Evolutionary conservation across 2,113 vertebrate genomes (phyloP).

Genomic region (Ceyx margarethae): DNA sequence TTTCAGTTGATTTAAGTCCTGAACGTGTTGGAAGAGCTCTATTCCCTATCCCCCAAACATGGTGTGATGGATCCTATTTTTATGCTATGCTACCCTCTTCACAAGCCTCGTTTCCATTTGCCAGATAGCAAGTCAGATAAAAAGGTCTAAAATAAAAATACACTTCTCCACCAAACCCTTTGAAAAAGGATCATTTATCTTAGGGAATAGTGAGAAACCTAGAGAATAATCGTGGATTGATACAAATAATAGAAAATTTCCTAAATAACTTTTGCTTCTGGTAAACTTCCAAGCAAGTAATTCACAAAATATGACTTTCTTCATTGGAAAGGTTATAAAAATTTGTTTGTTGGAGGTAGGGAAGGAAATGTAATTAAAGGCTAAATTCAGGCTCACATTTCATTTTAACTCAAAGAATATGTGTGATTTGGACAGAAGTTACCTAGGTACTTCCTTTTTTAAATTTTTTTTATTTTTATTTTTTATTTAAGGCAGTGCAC

Average conservation of each 20-base stretch:
- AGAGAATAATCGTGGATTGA: constrained; percentile 47
- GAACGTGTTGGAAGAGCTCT: constrained; percentile 31
- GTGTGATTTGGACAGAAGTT: constrained; percentile 78
- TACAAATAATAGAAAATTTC: constrained; percentile 74
- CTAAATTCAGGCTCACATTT: constrained; percentile 78
- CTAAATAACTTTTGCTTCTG: constrained; percentile 65
- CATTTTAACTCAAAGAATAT: constrained; percentile 78
- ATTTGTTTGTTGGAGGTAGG: constrained; percentile 79
- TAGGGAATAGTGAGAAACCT: neutral
- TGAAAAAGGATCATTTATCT: constrained; percentile 27
- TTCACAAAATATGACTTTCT: constrained; percentile 76
- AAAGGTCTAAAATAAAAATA: constrained; percentile 40
- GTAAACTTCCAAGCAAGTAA: constrained; percentile 70
- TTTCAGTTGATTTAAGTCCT: constrained; percentile 14
- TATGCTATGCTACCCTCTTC: constrained; percentile 19
- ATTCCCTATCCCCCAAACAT: constrained; percentile 10
- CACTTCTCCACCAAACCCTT: neutral
- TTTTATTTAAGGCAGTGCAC: constrained; percentile 59
- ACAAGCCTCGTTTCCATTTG: constrained; percentile 46
- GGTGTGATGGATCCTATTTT: constrained; percentile 29
- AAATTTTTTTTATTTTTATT: neutral
- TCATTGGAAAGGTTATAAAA: constrained; percentile 73
- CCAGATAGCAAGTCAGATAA: constrained; percentile 40
- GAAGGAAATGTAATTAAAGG: constrained; percentile 82
- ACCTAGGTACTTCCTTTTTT: constrained; percentile 75